Conservation (phyloP, 1,140 invertebrate species). For the Megalonaias nervosa region DNA sequence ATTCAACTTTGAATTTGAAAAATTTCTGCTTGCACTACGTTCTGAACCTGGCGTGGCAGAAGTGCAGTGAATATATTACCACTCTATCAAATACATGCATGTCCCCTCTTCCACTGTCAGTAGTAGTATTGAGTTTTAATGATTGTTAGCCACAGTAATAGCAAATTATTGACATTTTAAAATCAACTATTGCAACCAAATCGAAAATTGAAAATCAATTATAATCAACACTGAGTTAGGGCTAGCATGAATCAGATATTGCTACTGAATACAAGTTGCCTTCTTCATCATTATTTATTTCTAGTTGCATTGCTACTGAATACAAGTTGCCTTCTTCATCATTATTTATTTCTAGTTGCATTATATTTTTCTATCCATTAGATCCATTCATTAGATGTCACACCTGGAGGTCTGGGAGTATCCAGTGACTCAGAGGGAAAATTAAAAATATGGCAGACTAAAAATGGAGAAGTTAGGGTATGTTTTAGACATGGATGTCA, state of each 20-base stretch:
- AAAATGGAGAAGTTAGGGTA: slow-evolving; percentile 75
- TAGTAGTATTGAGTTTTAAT: no score
- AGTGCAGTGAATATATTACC: no score
- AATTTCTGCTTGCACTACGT: no score
- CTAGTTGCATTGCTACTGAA: background rate
- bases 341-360: background rate
- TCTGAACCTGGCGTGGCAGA: no score
- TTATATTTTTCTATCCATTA: slow-evolving; percentile 34
- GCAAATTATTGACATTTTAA: no score
- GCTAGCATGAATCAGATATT: background rate
- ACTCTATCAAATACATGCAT: no score
- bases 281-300: background rate
- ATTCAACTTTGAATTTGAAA: no score
- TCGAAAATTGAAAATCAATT: background rate
- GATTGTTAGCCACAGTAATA: no score
- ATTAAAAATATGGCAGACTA: slow-evolving; percentile 78
- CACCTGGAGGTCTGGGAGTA: slow-evolving; percentile 77
- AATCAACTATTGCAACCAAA: no score
- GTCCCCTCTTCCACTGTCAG: no score
- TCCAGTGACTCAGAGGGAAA: slow-evolving; percentile 76
- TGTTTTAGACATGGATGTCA: slow-evolving; percentile 13
- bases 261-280: no score
- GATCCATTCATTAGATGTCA: slow-evolving; percentile 75
- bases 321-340: background rate
- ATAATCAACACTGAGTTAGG: background rate